Evolutionary conservation across 2,888 invertebrate species (phyloP).

Genomic region (Acleris cristana): DNA sequence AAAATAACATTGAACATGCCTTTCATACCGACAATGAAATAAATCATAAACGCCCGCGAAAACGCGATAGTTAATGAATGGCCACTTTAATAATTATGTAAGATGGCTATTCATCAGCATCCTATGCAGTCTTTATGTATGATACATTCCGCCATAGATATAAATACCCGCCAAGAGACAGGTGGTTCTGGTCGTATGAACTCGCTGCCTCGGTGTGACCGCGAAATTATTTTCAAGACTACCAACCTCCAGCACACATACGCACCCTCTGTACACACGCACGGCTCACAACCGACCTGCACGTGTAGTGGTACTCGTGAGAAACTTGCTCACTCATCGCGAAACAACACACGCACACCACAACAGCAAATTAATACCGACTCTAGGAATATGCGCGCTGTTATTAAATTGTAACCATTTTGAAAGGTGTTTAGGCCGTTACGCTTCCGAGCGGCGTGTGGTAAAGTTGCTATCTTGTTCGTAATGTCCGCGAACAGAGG

Average conservation of each 20-base stretch:
- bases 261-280: slow-evolving; percentile 64
- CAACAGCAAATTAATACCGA: slow-evolving; percentile 50
- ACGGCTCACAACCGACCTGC: slow-evolving; percentile 72
- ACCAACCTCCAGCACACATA: slow-evolving; percentile 73
- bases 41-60: not conserved
- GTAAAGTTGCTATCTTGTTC: slow-evolving; percentile 84
- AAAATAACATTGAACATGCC: no score
- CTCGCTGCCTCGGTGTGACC: slow-evolving; percentile 79
- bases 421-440: slow-evolving; percentile 66
- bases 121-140: slow-evolving; percentile 31
- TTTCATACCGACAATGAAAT: no score
- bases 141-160: slow-evolving; percentile 75
- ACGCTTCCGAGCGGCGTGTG: slow-evolving; percentile 56
- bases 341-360: slow-evolving; percentile 50
- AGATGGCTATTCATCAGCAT: slow-evolving; percentile 9
- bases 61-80: slow-evolving; percentile 1
- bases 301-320: slow-evolving; percentile 80
- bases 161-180: slow-evolving; percentile 82
- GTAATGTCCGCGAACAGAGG: slow-evolving; percentile 84
- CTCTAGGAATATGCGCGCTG: slow-evolving; percentile 48
- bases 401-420: slow-evolving; percentile 46
- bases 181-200: slow-evolving; percentile 81
- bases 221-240: slow-evolving; percentile 85
- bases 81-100: slow-evolving; percentile 4
- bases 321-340: slow-evolving; percentile 70